Evolutionary conservation across 2,888 invertebrate species (phyloP).

Genomic region (Nephrotoma appendiculata): DNA sequence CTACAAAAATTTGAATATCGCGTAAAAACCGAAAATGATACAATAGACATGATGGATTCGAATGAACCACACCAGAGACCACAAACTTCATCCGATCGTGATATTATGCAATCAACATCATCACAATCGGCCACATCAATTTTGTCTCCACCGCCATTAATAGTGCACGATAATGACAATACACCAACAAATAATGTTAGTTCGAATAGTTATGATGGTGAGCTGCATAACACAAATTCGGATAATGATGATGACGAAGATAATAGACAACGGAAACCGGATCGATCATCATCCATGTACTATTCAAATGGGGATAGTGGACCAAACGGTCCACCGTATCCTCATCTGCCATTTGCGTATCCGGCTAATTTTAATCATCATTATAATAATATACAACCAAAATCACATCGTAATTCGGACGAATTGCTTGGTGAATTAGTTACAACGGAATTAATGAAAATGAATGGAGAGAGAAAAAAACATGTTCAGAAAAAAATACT

Average conservation of each 20-base stretch:
- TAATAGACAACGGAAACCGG: neutral
- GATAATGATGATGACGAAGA: neutral
- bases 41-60: conserved; percentile 6
- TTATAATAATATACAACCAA: neutral
- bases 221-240: neutral
- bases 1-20: neutral
- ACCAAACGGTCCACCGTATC: neutral
- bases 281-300: neutral
- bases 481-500: conserved; percentile 29
- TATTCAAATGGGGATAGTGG: neutral
- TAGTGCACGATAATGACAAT: neutral
- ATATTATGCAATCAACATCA: neutral
- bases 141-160: conserved; percentile 8
- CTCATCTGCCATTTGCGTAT: neutral
- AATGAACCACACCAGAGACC: conserved; percentile 16
- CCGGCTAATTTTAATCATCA: conserved; percentile 4
- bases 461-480: conserved; percentile 30
- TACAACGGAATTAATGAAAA: conserved; percentile 30
- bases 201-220: neutral
- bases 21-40: neutral
- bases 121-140: conserved; percentile 7
- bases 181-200: conserved; percentile 3
- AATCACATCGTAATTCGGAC: conserved; percentile 22
- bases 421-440: conserved; percentile 31
- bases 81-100: conserved; percentile 18